Evolutionary conservation across 2,113 vertebrate genomes (phyloP), one percentile per base, ranked within the genome.

Genomic region (Mohoua ochrocephala): DNA sequence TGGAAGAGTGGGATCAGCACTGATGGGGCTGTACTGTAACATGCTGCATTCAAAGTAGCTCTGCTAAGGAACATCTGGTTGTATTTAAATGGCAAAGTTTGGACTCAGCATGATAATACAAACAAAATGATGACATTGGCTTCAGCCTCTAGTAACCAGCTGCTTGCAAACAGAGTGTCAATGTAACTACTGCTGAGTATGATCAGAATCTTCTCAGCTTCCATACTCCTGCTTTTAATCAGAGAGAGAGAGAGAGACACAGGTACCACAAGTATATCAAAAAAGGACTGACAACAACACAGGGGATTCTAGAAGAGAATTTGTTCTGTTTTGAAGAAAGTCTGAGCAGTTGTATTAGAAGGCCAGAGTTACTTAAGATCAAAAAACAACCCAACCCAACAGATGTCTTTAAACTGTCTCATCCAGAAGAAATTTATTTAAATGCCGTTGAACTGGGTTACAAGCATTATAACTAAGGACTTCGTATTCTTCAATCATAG

Each of bases 61-160:
- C 60, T 91, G 68, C 64, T 87, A 24, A 79, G 73, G 47, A 78
- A 91, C 80, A 93, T 95, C 89, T 95, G 91, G 35, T 71, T 71
- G 89, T 89, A 75, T 68, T 94, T 91, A 91, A 79, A 89, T 27
- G 68, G 61, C 49, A 56, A 82, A 89, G 44, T 68, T 87, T 87
- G 84, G 74, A 53, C 84, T 79, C 91, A 76, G 91, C 77, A 57
- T 20, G 89, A 17, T 53, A 93, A 87, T 2, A 93, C 77, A 95
- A 95, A 96, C 65, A 61, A 65, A 87, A 75, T 65, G 3, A 93
- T 89, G 77, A 91, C 53, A 68, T 65, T 91, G 91, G 93, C 84
- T 85, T 69, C 87, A 93, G 81, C 49, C 49, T 78, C n/a, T 27
- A 28, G 12, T 45, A 75, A 86, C 49, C 31, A 45, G 56, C 91